phyloP scores from a whole-genome alignment of 2,113 vertebrate species.

The Dryoscopus gambensis region DNA sequence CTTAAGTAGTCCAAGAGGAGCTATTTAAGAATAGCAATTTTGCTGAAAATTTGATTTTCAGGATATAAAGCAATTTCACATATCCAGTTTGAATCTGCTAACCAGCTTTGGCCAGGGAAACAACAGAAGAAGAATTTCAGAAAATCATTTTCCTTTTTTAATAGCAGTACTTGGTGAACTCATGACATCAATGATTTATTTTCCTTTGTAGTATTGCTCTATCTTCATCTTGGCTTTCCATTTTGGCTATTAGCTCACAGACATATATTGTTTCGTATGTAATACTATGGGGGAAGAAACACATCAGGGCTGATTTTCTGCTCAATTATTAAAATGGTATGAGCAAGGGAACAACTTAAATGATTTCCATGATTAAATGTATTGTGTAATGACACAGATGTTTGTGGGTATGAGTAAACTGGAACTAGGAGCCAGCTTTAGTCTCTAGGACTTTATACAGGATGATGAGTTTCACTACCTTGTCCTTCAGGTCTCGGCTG shows the following conservation, averaged over 20 bases:
- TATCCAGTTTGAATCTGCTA: neutral
- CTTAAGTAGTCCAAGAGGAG: neutral
- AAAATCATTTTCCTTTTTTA: neutral
- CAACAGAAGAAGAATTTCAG: neutral
- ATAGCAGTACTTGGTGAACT: neutral
- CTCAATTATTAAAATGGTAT: neutral
- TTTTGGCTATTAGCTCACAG: neutral
- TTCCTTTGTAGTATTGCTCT: neutral
- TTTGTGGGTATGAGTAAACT: neutral
- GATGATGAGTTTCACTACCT: neutral
- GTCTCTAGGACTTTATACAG: neutral
- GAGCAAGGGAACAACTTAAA: neutral
- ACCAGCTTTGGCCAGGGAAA: neutral
- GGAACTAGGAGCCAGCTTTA: neutral
- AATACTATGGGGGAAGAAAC: constrained; percentile 12
- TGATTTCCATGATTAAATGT: neutral
- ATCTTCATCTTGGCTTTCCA: neutral
- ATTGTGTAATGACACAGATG: neutral
- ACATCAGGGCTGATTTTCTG: neutral
- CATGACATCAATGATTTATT: neutral
- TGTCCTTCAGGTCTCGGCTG: neutral
- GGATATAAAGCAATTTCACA: neutral
- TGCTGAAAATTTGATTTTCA: neutral
- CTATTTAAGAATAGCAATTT: neutral
- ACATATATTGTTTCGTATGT: neutral